Base-by-base conservation (phyloP, 2,113 vertebrate species). In the Nyctibius bracteatus region DNA sequence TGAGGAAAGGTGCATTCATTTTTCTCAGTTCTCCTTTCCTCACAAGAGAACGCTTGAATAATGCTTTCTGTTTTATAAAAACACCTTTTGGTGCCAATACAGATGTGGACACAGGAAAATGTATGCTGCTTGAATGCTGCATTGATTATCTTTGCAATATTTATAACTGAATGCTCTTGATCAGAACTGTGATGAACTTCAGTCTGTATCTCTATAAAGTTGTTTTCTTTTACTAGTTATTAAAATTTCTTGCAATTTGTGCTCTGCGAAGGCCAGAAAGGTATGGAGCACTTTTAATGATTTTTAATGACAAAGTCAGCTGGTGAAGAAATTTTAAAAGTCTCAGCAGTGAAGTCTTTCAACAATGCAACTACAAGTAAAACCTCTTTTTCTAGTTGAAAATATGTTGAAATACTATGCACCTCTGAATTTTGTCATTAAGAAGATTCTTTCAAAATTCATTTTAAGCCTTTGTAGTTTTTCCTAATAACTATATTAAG, bases 381-480 rank as follows among this genome's bases (percentile, higher is more conserved):
- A 81, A n/a, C 20, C 18, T 81, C 55, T 79, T 52, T 52, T 92
- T 85, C 30, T 16, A 35, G 25, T 55, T 92, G 52, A 75, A 88
- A 86, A 44, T 30, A 20, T 1, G 2, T 47, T 71, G 66, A 66
- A 90, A 86, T 66, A 6, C 17, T 68, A 13, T 61, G 12, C 17
- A 23, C 23, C 62, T 73, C 18, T 70, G 57, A 74, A 20, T 77
- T 73, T 46, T 66, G 72, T 80, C 39, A 63, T 66, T 92, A 74
- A 37, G 35, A 52, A 85, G 33, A n/a, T 43, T 91, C 61, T 89
- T 94, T 86, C 82, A 85, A 81, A 89, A 94, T 70, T 39, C 8
- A 28, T 67, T 62, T 88, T 91, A 70, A 93, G 79, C 59, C 84
- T 93, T 52, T 88, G 25, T 81, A 87, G 66, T 90, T 96, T 91